Base-by-base conservation (phyloP, 2,113 vertebrate genomes). In the Gracilinanus agilis region DNA sequence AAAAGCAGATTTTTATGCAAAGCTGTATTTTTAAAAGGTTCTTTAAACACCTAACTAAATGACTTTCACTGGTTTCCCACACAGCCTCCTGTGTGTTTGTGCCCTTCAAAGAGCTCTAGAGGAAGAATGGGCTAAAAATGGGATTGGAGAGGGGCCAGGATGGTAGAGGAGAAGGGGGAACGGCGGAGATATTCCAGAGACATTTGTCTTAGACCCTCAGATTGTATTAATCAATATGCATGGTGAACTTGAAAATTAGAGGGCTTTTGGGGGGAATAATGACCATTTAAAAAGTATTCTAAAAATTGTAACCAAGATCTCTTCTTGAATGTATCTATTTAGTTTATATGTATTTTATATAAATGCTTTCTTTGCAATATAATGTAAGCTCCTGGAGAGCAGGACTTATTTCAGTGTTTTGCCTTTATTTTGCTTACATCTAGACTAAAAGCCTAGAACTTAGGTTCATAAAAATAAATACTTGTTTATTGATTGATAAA, bases 1-100 rank as follows among this genome's bases (percentile, higher is more conserved):
- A 83, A 83, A 83, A 83, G 21, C n/a, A n/a, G 40, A 83, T 83
- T 83, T 83, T 83, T 83, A 83, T 83, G 67, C 67, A 83, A 83
- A 83, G 40, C 19, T 21, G 19, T 83, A 83, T n/a, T 83, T 83
- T 83, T 40, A 83, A 83, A 83, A 83, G 67, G 67, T 83, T 83
- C 67, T 83, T 83, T 40, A 83, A 83, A 83, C 67, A 83, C 67
- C 67, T 83, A 83, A 83, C 67, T 83, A 83, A 40, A 83, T 83
- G 67, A 83, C 67, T 83, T 83, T 83, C 67, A 83, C 67, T 83
- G n/a, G 67, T 83, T 83, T 83, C 67, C 67, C 67, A 83, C 67
- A 83, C 19, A 83, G 19, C 67, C 67, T 83, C n/a, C 40, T 83
- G 67, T 83, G 8, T 23, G 49, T 49, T 49, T 49, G 7, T 83